Evolutionary conservation across 2,113 vertebrate species (phyloP).

Genomic region (Syngnathus scovelli): DNA sequence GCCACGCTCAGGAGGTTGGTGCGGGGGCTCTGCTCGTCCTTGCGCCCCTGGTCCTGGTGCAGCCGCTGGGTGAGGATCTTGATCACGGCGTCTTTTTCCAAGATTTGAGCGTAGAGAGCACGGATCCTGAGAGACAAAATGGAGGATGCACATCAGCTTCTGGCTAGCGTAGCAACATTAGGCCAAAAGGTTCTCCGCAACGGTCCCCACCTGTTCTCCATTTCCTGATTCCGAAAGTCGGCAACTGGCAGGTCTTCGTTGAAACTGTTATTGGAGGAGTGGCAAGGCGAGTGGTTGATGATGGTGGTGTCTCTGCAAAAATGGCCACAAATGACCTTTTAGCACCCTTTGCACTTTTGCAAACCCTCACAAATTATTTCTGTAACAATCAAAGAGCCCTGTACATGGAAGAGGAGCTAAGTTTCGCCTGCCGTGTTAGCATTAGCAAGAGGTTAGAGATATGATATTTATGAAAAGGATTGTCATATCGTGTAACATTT

Average conservation of each 20-base stretch:
- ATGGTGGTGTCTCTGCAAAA: slow-evolving; percentile 86
- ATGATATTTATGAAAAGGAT: too few relatives aligned
- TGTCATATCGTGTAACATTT: too few relatives aligned
- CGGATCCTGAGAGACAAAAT: slow-evolving; percentile 74
- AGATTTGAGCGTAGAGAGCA: slow-evolving; percentile 88
- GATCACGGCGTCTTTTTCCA: slow-evolving; percentile 95
- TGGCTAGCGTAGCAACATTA: neutral
- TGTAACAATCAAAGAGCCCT: neutral
- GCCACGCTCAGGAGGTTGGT: slow-evolving; percentile 39
- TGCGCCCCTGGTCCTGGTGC: slow-evolving; percentile 77
- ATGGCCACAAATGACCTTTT: slow-evolving; percentile 11
- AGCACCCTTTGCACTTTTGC: neutral
- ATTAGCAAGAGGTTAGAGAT: too few relatives aligned
- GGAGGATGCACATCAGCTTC: neutral
- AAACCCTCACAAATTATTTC: neutral
- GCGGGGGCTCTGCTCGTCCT: slow-evolving; percentile 43
- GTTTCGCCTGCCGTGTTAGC: neutral
- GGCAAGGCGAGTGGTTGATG: slow-evolving; percentile 91
- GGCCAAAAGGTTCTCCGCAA: neutral
- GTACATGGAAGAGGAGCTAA: neutral
- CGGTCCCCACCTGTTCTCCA: slow-evolving; percentile 86
- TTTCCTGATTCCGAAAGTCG: slow-evolving; percentile 90
- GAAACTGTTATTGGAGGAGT: slow-evolving; percentile 95
- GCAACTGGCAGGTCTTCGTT: slow-evolving; percentile 85
- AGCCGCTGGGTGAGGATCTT: slow-evolving; percentile 93